A percentile compares a stretch with the other conserved stretches of the same genome.
Conservation (phyloP, 2,797 vertebrate species). For the Tinamus major region DNA sequence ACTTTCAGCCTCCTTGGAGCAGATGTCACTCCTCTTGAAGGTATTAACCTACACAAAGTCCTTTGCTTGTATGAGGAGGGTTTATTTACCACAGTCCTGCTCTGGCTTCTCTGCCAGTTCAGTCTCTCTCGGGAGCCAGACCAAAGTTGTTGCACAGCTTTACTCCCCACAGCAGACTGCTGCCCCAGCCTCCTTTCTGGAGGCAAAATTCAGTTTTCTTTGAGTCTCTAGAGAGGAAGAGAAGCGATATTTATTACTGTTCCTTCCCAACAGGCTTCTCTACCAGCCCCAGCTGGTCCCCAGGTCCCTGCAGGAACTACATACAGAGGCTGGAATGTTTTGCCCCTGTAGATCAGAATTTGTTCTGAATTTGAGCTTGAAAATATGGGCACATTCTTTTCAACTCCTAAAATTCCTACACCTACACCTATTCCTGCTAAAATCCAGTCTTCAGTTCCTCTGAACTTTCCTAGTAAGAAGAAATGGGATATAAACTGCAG, state of each 20-base stretch:
- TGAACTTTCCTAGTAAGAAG: neutral
- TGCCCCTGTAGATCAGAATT: neutral
- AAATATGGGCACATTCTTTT: neutral
- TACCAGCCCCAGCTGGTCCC: conserved; percentile 8
- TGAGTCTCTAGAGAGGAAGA: conserved; percentile 42
- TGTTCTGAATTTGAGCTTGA: neutral
- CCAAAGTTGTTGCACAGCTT: conserved; percentile 1
- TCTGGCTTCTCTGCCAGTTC: neutral
- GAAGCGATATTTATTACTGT: neutral
- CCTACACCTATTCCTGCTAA: neutral
- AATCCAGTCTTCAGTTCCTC: neutral
- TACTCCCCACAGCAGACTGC: neutral
- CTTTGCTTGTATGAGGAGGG: neutral
- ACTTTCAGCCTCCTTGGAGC: neutral
- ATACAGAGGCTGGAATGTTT: neutral
- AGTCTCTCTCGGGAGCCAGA: conserved; percentile 6
- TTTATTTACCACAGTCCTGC: conserved; percentile 26
- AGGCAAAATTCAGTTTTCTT: conserved; percentile 12
- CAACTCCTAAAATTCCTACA: neutral
- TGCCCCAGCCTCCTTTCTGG: neutral
- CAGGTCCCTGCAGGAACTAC: neutral
- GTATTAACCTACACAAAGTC: neutral
- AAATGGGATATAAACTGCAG: neutral
- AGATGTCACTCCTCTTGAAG: neutral
- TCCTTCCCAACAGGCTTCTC: conserved; percentile 20